A percentile compares a stretch with the other conserved stretches of the same genome.
Conservation (phyloP, 2,113 vertebrate species). For the Zosterops borbonicus region DNA sequence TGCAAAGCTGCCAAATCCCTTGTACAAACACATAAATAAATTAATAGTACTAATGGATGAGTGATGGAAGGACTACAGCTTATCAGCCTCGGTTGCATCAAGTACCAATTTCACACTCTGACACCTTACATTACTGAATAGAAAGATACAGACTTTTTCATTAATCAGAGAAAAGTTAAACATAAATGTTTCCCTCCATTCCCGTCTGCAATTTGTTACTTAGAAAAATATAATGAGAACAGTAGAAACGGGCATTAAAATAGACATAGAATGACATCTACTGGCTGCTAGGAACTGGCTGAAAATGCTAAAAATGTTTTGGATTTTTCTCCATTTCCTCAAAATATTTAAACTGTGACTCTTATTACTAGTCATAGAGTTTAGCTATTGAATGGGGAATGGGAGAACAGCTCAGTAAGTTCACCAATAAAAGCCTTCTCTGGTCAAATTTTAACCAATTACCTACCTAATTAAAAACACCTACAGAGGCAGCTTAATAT, state of each 20-base stretch:
- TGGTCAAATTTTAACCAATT: background rate
- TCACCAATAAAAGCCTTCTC: background rate
- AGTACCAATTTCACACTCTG: conserved; percentile 57
- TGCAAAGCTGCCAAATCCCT: background rate
- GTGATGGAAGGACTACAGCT: conserved; percentile 32
- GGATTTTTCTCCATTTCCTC: background rate
- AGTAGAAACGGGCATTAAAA: conserved; percentile 29
- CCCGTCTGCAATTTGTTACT: background rate
- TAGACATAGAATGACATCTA: conserved; percentile 75
- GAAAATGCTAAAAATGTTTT: background rate
- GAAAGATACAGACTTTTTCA: conserved; percentile 40
- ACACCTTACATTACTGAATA: conserved; percentile 24
- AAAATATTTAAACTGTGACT: background rate
- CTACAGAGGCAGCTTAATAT: background rate
- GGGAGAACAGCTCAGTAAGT: background rate
- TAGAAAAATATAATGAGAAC: conserved; percentile 30
- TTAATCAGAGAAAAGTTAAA: conserved; percentile 55
- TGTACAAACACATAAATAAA: conserved; percentile 36
- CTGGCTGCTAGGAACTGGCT: conserved; percentile 50
- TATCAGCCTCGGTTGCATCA: conserved; percentile 27
- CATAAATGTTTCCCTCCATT: conserved; percentile 1
- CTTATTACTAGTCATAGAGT: background rate
- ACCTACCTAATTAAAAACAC: background rate
- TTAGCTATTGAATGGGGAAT: background rate
- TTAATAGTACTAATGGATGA: background rate